Conservation (phyloP, 2,797 vertebrate genomes). For the Siniperca obscura region DNA sequence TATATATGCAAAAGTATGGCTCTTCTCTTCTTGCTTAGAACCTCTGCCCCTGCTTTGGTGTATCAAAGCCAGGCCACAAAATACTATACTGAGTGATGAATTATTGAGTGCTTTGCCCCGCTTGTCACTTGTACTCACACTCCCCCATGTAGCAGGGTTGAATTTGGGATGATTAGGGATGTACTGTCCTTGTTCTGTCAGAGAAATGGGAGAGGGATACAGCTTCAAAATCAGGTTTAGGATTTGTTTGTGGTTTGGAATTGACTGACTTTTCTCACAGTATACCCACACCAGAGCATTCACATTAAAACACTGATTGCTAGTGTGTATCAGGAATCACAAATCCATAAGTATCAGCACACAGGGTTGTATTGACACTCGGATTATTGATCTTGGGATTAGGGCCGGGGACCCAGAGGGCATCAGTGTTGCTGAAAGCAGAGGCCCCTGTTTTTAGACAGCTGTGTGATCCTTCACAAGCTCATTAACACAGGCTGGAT, state of each 20-base stretch:
- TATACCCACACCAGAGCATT: not conserved
- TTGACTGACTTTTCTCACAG: not conserved
- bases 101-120: conserved; percentile 51
- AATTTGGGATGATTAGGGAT: conserved; percentile 35
- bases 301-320: conserved; percentile 40
- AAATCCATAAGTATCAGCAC: conserved; percentile 57
- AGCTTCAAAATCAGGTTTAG: not conserved
- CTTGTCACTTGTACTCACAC: conserved; percentile 49
- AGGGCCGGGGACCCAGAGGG: conserved; percentile 30
- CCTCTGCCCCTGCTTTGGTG: conserved; percentile 29
- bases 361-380: conserved; percentile 46
- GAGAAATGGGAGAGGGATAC: conserved; percentile 2
- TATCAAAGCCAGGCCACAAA: conserved; percentile 56
- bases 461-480: conserved; percentile 46
- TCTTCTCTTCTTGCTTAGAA: conserved; percentile 36
- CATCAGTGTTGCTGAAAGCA: conserved; percentile 24
- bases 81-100: conserved; percentile 50
- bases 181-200: conserved; percentile 28
- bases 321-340: conserved; percentile 51
- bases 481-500: conserved; percentile 48
- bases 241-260: conserved; percentile 3
- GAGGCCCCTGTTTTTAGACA: conserved; percentile 42
- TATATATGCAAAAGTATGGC: conserved; percentile 32
- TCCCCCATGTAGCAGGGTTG: conserved; percentile 14
- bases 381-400: conserved; percentile 72